These are phyloP conservation scores for Anguilla megastoma DNA, from an alignment of 2,797 vertebrate species.

Conservation along the genomic window DNA sequence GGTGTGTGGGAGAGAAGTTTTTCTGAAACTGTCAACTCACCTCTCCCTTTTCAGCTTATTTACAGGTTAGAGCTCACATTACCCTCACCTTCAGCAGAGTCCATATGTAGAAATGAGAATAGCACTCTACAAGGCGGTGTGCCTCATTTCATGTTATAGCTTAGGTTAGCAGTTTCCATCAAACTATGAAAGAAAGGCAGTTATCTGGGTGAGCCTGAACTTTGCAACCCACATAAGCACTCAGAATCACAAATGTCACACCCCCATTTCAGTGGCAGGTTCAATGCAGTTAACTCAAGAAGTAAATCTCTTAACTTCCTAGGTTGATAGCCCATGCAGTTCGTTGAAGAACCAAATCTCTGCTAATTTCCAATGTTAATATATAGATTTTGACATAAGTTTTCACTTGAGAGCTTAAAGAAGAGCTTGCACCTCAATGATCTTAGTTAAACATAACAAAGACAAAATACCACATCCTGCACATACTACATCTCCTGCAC, in stretches of 20 bases:
- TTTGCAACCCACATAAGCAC: neutral
- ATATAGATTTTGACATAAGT: neutral
- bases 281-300: neutral
- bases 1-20: neutral
- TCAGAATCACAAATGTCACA: neutral
- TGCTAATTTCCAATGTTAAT: neutral
- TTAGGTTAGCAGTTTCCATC: neutral
- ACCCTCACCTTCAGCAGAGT: neutral
- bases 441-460: neutral
- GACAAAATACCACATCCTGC: neutral
- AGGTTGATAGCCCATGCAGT: neutral
- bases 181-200: neutral
- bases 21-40: neutral
- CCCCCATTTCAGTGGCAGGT: neutral
- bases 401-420: neutral
- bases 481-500: neutral
- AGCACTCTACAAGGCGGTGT: neutral
- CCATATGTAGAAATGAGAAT: neutral
- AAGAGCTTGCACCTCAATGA: neutral
- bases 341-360: neutral
- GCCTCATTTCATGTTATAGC: neutral
- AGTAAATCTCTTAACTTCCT: too few species aligned
- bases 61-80: neutral
- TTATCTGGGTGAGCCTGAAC: neutral
- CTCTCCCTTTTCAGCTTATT: neutral